Evolutionary conservation across 2,113 vertebrate genomes (phyloP).

Genomic region (Anthoscopus minutus): DNA sequence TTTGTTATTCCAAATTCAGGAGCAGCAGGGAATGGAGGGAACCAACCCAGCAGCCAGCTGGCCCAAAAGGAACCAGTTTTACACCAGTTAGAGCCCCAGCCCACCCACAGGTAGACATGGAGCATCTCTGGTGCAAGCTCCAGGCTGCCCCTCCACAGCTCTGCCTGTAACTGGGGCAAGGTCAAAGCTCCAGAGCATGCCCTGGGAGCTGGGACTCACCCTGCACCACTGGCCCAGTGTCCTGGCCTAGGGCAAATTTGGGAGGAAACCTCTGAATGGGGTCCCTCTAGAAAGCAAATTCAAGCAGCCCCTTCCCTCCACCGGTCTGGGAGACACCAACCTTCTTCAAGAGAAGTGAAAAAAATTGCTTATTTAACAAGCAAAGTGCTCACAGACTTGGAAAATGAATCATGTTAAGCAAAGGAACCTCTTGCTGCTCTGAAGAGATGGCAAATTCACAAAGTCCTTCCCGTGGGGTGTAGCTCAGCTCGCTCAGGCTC

Average conservation of each 20-base stretch:
- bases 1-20: not conserved
- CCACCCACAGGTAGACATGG: not conserved
- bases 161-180: not conserved
- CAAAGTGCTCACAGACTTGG: too few relatives aligned
- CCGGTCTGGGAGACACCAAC: not conserved
- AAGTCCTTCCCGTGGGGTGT: not conserved
- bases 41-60: not conserved
- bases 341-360: not conserved
- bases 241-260: not conserved
- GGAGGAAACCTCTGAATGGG: not conserved
- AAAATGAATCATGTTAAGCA: not conserved
- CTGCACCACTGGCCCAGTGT: not conserved
- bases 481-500: not conserved
- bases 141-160: not conserved
- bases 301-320: fast-evolving
- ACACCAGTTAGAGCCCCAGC: not conserved
- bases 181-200: not conserved
- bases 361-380: not conserved
- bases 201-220: not conserved
- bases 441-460: not conserved
- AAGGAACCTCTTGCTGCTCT: fast-evolving
- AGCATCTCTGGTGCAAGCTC: not conserved
- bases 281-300: not conserved
- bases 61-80: not conserved
- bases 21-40: not conserved